These are phyloP conservation scores for Nematostella vectensis DNA, from an alignment of 92 coral and sea anemone genomes.

Conservation along the genomic window DNA sequence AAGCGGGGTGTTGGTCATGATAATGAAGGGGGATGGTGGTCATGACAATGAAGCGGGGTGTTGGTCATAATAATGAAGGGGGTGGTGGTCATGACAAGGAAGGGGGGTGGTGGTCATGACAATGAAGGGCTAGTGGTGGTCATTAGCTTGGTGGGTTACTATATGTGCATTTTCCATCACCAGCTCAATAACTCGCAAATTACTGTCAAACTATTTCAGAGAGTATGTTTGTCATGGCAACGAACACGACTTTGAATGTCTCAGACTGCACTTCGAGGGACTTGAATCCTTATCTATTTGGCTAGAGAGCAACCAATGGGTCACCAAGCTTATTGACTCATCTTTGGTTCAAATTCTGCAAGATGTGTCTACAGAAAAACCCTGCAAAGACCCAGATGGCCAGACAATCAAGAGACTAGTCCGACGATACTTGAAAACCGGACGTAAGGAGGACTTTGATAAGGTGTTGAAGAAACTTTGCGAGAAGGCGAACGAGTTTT, in stretches of 20 bases:
- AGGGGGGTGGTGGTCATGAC: too few relatives aligned
- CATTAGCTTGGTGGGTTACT: too few relatives aligned
- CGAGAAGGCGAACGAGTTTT: constrained; percentile 36
- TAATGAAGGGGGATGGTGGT: too few relatives aligned
- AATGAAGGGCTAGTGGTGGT: too few relatives aligned
- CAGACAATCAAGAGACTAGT: constrained; percentile 46
- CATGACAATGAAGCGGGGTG: too few relatives aligned
- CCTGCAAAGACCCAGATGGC: constrained; percentile 27
- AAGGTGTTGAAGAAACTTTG: constrained; percentile 38
- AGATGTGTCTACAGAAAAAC: constrained; percentile 27
- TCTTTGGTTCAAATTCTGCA: constrained; percentile 38
- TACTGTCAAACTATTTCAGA: constrained; percentile 26
- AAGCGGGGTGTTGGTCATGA: too few relatives aligned
- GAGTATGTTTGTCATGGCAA: constrained; percentile 44
- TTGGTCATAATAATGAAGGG: too few relatives aligned
- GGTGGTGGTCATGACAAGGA: too few relatives aligned
- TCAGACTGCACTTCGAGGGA: constrained; percentile 58
- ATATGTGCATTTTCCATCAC: not conserved
- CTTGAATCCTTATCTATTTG: constrained; percentile 42
- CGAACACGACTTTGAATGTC: constrained; percentile 33
- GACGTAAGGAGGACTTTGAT: constrained; percentile 44
- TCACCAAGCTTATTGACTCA: constrained; percentile 33
- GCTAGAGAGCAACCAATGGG: constrained; percentile 48
- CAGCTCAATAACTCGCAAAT: not conserved
- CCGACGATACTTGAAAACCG: constrained; percentile 39